phyloP scores from a whole-genome alignment of 2,797 vertebrate species.

The Pseudochaenichthys georgianus region DNA sequence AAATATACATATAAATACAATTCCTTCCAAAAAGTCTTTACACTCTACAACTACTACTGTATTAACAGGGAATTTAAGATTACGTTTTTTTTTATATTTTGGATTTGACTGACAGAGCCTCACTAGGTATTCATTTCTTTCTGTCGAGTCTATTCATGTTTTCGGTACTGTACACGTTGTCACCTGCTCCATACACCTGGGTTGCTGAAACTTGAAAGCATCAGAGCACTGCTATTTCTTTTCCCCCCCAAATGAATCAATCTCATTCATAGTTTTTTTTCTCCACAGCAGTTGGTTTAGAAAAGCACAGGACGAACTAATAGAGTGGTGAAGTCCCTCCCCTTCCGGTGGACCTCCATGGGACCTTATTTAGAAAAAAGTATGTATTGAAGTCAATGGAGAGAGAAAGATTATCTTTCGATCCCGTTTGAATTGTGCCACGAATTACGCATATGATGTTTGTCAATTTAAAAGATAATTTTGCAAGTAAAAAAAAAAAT shows the following conservation, averaged over 20 bases:
- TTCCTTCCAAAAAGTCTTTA: background rate
- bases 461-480: too few species aligned
- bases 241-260: background rate
- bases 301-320: background rate
- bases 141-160: background rate
- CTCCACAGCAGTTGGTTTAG: slow-evolving; percentile 8
- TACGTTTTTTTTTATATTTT: background rate
- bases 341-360: too few species aligned
- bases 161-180: background rate
- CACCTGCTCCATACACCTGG: background rate
- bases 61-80: background rate
- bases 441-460: too few species aligned
- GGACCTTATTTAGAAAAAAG: too few species aligned
- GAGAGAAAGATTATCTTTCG: too few species aligned
- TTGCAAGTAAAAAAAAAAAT: too few species aligned
- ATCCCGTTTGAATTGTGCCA: too few species aligned
- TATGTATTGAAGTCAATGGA: too few species aligned
- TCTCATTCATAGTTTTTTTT: slow-evolving; percentile 2
- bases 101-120: too few species aligned
- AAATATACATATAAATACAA: background rate
- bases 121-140: background rate
- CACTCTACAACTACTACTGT: background rate
- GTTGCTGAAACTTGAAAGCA: background rate
- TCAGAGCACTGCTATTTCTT: background rate
- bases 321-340: too few species aligned